phyloP scores from a whole-genome alignment of 2,797 vertebrate genomes.

The Eremophila alpestris region DNA sequence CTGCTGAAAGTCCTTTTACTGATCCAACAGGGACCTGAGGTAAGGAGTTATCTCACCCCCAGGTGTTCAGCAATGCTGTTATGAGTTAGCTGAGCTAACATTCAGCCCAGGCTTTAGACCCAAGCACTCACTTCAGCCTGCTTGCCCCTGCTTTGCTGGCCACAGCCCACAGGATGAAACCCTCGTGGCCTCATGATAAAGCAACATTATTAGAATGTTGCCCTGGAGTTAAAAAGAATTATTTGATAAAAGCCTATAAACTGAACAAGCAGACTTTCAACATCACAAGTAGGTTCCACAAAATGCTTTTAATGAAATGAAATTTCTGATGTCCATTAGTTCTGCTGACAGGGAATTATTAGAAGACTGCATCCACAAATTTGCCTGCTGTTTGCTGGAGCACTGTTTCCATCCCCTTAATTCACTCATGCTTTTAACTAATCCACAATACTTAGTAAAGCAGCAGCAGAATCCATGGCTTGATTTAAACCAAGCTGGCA shows the following conservation, averaged over 20 bases:
- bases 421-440: slow-evolving; percentile 31
- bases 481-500: background rate
- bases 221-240: background rate
- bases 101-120: background rate
- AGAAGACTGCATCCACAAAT: slow-evolving; percentile 5
- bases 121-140: background rate
- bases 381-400: background rate
- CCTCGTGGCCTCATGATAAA: background rate
- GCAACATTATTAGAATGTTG: background rate
- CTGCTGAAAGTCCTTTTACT: background rate
- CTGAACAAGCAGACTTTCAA: background rate
- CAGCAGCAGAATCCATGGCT: background rate
- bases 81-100: background rate
- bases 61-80: background rate
- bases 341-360: slow-evolving; percentile 10
- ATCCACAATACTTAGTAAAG: background rate
- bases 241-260: slow-evolving; percentile 20
- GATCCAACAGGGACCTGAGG: background rate
- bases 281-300: background rate
- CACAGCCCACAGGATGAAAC: background rate
- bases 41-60: background rate
- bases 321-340: background rate
- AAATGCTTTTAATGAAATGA: slow-evolving; percentile 39
- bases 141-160: background rate
- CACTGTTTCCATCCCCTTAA: slow-evolving; percentile 22